Evolutionary conservation across 30 jellyfish, hydroid and myxozoan genomes (phyloP).

Genomic region (Turritopsis rubra): DNA sequence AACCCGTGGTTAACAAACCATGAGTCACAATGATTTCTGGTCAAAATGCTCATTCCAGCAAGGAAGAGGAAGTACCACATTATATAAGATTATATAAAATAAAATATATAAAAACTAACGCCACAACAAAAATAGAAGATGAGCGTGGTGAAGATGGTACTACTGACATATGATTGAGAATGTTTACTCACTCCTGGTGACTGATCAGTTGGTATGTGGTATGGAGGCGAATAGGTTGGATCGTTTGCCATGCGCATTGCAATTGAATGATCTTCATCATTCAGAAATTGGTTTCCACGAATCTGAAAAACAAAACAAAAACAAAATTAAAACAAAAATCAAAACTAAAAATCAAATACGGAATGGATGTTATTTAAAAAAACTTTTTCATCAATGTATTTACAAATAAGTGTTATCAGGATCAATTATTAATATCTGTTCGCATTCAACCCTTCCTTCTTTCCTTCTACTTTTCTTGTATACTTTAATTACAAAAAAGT

Average conservation of each 20-base stretch:
- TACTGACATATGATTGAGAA: neutral
- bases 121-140: too few species aligned
- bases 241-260: constrained; percentile 28
- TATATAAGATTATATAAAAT: too few species aligned
- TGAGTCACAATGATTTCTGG: neutral
- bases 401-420: neutral
- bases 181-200: neutral
- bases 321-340: neutral
- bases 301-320: neutral
- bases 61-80: neutral
- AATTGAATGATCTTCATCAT: constrained; percentile 25
- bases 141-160: neutral
- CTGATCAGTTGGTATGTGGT: neutral
- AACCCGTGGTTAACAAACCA: too few species aligned
- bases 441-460: too few species aligned
- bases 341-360: neutral
- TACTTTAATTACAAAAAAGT: too few species aligned
- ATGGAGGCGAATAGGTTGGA: constrained; percentile 26
- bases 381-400: neutral
- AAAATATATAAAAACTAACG: too few species aligned
- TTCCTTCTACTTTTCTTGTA: too few species aligned
- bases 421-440: neutral
- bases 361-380: too few species aligned
- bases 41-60: neutral
- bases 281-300: constrained; percentile 2